Evolutionary conservation across 2,888 invertebrate species (phyloP), one percentile per base, ranked within the genome.

Genomic region (Unio delphinus): DNA sequence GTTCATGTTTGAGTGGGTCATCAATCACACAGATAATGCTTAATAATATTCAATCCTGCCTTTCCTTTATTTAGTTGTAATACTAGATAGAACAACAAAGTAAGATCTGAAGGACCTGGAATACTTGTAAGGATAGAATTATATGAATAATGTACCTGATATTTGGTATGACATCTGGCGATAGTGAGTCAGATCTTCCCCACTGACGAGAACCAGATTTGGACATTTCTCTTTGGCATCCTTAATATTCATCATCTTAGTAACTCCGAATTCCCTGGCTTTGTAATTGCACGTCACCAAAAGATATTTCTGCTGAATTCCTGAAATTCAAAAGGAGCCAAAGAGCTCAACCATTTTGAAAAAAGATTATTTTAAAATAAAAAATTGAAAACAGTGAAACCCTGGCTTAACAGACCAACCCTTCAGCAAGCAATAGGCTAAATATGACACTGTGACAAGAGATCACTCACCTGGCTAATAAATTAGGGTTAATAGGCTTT

Each of bases 271-370:
- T 79, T 93, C 92, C 76, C 96, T 91, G 8, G 96, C 96, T 75
- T 93, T 91, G 88, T 96, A 95, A 90, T 96, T 96, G 85, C 95
- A 94, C 15, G 96, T 96, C 61, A 96, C 95, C 15, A 96, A 93
- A 71, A 94, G 92, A 89, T 94, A 94, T 88, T 96, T 95, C 90
- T 96, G 96, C 89, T 95, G 94, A 57, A 96, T 93, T 67, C 95
- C 96, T 87, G 65, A 15, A 68, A 66, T 20, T 45, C 45, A 20
- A 57, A 20, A 26, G 6, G 26, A 60, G 62, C 20, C 23, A 5
- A 61, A 64, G 17, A 23, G 26, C 54, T 45, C 7, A n/a, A 56
- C n/a, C 17, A 30, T 28, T 62, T 34, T 62, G 18, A n/a, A 20
- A 23, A 62, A 62, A 20, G 34, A 6, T 2, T 28, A 8, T 23